Percentiles rank a stretch among this genome's conserved stretches.
These are phyloP conservation scores for Ceratosolen fusciceps DNA, from an alignment of 1,140 invertebrate genomes.

Conservation along the genomic window DNA sequence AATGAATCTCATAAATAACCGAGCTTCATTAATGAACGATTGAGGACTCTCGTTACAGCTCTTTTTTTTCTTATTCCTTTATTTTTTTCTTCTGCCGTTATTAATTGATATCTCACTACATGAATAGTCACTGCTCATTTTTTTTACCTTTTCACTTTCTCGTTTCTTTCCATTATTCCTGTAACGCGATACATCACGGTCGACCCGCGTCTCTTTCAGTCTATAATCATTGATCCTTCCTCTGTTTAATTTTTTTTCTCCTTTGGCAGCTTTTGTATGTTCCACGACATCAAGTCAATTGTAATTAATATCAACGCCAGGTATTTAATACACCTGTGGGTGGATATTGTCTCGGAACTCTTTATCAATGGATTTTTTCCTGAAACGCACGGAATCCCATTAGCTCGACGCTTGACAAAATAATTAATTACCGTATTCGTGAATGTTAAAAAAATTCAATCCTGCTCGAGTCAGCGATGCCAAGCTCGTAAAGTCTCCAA, in stretches of 20 bases:
- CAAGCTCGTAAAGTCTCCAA: too few species aligned
- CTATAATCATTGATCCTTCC: not conserved
- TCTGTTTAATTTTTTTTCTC: not conserved
- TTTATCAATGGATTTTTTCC: not conserved
- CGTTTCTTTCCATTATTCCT: not conserved
- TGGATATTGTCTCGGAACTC: not conserved
- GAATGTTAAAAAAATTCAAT: constrained; percentile 16
- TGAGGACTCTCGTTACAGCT: constrained; percentile 36
- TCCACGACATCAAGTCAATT: constrained; percentile 19
- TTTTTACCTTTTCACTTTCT: not conserved
- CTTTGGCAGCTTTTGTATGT: constrained; percentile 31
- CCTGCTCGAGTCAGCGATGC: too few species aligned
- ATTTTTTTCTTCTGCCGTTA: constrained; percentile 30
- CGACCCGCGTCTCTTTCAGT: not conserved
- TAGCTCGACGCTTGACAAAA: not conserved
- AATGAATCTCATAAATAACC: constrained; percentile 50
- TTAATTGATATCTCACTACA: constrained; percentile 44
- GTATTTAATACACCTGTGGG: not conserved
- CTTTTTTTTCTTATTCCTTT: too few species aligned
- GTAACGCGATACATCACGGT: too few species aligned
- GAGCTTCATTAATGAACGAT: constrained; percentile 30
- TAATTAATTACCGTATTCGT: constrained; percentile 20
- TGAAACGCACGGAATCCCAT: not conserved
- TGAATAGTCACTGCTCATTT: constrained; percentile 30
- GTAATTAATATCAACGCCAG: constrained; percentile 27